A percentile compares a stretch with the other conserved stretches of the same genome.
Conservation (phyloP, 2,888 invertebrate species). For the Margaritifera margaritifera region DNA sequence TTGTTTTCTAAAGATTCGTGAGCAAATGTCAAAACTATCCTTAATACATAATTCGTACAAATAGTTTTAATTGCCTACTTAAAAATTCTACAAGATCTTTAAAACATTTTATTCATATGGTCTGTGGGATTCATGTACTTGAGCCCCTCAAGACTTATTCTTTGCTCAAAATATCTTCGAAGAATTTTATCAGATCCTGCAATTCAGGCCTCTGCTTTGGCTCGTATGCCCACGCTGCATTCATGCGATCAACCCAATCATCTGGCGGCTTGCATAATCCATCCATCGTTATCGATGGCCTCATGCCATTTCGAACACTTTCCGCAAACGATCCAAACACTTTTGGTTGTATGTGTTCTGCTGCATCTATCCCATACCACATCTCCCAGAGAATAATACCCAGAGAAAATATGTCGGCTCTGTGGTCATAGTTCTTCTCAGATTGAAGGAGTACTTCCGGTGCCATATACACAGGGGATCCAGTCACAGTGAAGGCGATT, state of each 20-base stretch:
- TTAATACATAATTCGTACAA: no score
- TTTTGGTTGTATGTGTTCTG: slow-evolving; percentile 38
- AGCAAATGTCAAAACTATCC: no score
- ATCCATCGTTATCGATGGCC: slow-evolving; percentile 39
- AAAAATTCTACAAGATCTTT: no score
- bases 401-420: slow-evolving; percentile 48
- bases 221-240: slow-evolving; percentile 39
- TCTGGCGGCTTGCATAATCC: slow-evolving; percentile 31
- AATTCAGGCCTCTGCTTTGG: slow-evolving; percentile 33
- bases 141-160: no score
- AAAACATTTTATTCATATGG: no score
- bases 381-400: slow-evolving; percentile 55
- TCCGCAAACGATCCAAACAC: slow-evolving; percentile 28
- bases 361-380: slow-evolving; percentile 57
- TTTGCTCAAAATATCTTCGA: slow-evolving; percentile 1
- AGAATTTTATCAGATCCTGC: slow-evolving; percentile 9
- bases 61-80: no score
- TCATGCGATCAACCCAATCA: slow-evolving; percentile 41
- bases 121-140: no score
- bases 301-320: slow-evolving; percentile 28
- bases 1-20: no score
- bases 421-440: slow-evolving; percentile 35
- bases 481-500: slow-evolving; percentile 49
- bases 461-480: slow-evolving; percentile 54
- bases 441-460: slow-evolving; percentile 50